A percentile compares a stretch with the other conserved stretches of the same genome.
These are phyloP conservation scores for Halichoeres trimaculatus DNA, from an alignment of 2,113 vertebrate species.

Conservation along the genomic window DNA sequence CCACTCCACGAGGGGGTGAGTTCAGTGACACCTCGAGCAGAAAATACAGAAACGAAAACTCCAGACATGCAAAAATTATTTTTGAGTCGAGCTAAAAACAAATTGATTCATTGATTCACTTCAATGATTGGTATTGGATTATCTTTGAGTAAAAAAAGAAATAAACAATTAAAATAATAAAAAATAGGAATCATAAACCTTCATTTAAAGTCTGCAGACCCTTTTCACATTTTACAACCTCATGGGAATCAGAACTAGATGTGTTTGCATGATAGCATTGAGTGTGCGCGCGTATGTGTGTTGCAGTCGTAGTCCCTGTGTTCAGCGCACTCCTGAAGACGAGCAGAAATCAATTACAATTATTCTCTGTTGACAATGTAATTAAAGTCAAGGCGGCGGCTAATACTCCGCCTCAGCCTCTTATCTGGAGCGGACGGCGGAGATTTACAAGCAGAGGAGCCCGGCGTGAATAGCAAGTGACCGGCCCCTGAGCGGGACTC, in stretches of 20 bases:
- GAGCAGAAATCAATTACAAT: conserved; percentile 92
- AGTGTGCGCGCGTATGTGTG: not conserved
- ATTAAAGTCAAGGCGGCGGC: conserved; percentile 86
- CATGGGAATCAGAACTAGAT: not conserved
- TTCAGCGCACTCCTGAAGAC: conserved; percentile 59
- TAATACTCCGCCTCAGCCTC: conserved; percentile 77
- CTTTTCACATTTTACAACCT: not conserved
- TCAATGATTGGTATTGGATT: not conserved
- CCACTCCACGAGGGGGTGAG: not conserved
- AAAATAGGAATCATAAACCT: not conserved
- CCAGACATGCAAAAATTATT: no score
- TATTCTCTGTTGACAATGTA: conserved; percentile 97
- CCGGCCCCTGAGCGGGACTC: conserved; percentile 10
- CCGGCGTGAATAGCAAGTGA: conserved; percentile 39
- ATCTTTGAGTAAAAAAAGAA: no score
- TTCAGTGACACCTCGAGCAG: not conserved
- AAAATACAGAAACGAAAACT: not conserved
- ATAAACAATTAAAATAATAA: not conserved
- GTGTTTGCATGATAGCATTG: not conserved
- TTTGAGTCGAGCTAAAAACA: no score
- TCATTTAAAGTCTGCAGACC: not conserved
- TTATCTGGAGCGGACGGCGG: conserved; percentile 82
- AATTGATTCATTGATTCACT: no score
- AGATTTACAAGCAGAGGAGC: conserved; percentile 82
- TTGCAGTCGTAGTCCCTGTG: not conserved